phyloP scores from a whole-genome alignment of 2,797 vertebrate genomes.

The Rhincodon typus region DNA sequence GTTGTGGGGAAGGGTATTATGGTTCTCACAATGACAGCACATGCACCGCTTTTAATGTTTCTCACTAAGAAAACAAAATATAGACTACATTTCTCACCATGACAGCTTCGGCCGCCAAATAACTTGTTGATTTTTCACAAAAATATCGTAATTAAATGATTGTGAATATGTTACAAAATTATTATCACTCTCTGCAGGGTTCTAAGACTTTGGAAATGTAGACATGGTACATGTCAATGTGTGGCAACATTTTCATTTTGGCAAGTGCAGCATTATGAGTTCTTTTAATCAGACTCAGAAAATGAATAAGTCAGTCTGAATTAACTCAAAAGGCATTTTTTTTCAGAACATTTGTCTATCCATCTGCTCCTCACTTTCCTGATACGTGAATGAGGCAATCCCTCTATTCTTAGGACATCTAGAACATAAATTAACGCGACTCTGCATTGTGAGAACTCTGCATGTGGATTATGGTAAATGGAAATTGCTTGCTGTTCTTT shows the following conservation, averaged over 20 bases:
- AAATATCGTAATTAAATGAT: not conserved
- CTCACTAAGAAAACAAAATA: not conserved
- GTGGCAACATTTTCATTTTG: not conserved
- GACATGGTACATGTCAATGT: not conserved
- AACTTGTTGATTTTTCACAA: not conserved
- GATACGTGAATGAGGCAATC: not conserved
- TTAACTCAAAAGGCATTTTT: not conserved
- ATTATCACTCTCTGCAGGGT: slow-evolving; percentile 3
- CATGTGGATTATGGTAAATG: too few species aligned
- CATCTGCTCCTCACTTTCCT: not conserved
- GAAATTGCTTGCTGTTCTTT: not conserved
- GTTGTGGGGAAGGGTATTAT: not conserved
- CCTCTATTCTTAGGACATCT: not conserved
- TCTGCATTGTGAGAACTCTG: not conserved
- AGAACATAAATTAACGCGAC: not conserved
- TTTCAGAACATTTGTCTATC: not conserved
- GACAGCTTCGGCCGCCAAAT: not conserved
- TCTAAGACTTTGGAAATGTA: not conserved
- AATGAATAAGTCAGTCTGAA: not conserved
- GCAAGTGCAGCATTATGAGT: not conserved
- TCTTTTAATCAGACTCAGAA: not conserved
- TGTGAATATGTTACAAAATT: not conserved
- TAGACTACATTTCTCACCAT: not conserved
- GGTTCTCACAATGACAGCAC: too few species aligned
- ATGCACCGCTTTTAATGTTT: not conserved